phyloP scores from a whole-genome alignment of 2,888 invertebrate genomes.

The Rhorus exstirpatorius region DNA sequence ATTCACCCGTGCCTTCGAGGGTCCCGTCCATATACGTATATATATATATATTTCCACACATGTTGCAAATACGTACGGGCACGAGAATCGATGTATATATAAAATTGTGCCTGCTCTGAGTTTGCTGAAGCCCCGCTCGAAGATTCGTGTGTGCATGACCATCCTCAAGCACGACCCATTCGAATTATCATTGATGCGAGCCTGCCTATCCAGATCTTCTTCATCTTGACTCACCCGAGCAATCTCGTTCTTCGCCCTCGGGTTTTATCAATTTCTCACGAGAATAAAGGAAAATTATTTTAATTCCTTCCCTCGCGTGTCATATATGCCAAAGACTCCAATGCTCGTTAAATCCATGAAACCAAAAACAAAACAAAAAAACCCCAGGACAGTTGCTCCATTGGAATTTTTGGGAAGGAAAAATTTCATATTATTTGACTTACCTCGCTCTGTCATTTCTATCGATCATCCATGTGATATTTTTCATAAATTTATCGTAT shows the following conservation, averaged over 20 bases:
- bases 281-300: constrained; percentile 6
- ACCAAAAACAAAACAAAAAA: neutral
- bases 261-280: constrained; percentile 12
- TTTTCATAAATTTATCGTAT: neutral
- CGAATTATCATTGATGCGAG: constrained; percentile 28
- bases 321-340: neutral
- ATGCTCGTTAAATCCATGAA: neutral
- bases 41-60: no score
- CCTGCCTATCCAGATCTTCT: neutral
- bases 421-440: no score
- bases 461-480: no score
- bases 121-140: constrained; percentile 37
- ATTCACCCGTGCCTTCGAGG: constrained; percentile 64
- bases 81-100: constrained; percentile 15
- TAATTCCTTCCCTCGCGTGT: neutral
- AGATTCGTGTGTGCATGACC: constrained; percentile 61
- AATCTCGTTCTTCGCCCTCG: neutral
- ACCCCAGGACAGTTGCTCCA: no score
- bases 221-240: neutral
- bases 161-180: constrained; percentile 58
- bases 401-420: no score
- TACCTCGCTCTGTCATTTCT: no score
- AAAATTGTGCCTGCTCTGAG: constrained; percentile 32
- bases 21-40: constrained; percentile 12
- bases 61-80: neutral